Evolutionary conservation across 2,113 vertebrate genomes (phyloP), one percentile per base, ranked within the genome.

Genomic region (Butorides virescens): DNA sequence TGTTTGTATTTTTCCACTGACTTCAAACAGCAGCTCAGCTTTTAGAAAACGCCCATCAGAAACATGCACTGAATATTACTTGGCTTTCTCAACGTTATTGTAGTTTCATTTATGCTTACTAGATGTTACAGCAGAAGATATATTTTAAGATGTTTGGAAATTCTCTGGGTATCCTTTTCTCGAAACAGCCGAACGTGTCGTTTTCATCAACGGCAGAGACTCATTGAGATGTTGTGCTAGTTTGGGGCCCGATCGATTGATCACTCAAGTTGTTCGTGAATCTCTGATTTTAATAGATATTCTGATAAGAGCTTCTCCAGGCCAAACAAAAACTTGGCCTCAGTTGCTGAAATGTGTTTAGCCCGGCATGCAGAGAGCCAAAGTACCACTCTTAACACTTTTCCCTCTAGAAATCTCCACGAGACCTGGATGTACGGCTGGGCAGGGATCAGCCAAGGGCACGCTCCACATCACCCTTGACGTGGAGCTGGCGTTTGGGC

Each of bases 351-450:
- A n/a, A 13, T 2, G 20, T 11, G 26, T 32, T 58, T 23, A 11
- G 16, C 36, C 22, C 1, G 0, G 7, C 0, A 8, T 18, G 32
- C 42, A 26, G 27, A 37, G 23, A 26, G 19, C 27, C 23, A 12
- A 11, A 17, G 42, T 20, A 14, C 56, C 9, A 3, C 42, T 15
- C 14, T 29, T 29, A 15, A 20, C 21, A 2, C 32, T 42, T 30
- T 5, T 37, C 36, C 34, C 14, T 36, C 20, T 6, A 22, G 29
- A n/a, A 17, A 11, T 37, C 18, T 11, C 27, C 37, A 17, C 1
- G 4, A 22, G 10, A 7, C 26, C 16, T 19, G 52, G 68, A 7
- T 26, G 30, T 17, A 4, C 0, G 2, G 21, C 52, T 52, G 46
- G 50, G 81, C 67, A 30, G 37, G 46, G 59, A 23, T 5, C 52